These are phyloP conservation scores for Temnopleurus reevesii DNA, from an alignment of 53 echinoderm and acorn worm genomes.

Conservation along the genomic window DNA sequence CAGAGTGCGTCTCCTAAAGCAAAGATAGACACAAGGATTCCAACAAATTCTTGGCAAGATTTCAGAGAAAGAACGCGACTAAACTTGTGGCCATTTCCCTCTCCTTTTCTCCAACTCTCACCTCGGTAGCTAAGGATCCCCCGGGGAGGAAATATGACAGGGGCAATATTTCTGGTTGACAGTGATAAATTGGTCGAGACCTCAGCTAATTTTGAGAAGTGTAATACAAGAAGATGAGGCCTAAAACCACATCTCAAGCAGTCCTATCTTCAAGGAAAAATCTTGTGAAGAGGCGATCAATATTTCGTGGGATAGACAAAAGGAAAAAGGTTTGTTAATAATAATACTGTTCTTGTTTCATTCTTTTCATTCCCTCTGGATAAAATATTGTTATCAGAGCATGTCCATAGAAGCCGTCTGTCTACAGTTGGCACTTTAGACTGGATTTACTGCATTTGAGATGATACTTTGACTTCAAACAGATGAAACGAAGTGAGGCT, in stretches of 20 bases:
- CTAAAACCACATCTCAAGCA: neutral
- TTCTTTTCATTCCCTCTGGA: neutral
- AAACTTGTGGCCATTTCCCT: neutral
- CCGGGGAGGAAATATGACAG: constrained; percentile 17
- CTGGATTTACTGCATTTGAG: neutral
- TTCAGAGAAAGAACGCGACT: too few relatives aligned
- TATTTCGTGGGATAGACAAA: neutral
- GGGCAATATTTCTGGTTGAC: constrained; percentile 18
- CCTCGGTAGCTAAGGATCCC: neutral
- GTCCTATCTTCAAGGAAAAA: neutral
- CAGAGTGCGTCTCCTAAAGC: too few relatives aligned
- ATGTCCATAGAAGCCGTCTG: neutral
- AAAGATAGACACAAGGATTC: too few relatives aligned
- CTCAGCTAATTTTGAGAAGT: constrained; percentile 17
- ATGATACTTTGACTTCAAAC: neutral
- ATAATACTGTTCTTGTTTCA: neutral
- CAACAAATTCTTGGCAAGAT: too few relatives aligned
- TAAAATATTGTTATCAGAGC: neutral
- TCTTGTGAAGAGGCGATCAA: neutral
- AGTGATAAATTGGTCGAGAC: constrained; percentile 8
- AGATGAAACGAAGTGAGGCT: too few relatives aligned
- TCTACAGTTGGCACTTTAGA: neutral
- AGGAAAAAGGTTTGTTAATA: neutral
- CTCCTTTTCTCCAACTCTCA: neutral
- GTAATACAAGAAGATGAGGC: constrained; percentile 14